Base-by-base conservation (phyloP, 2,888 invertebrate species). In the Phyto melanocephala region DNA sequence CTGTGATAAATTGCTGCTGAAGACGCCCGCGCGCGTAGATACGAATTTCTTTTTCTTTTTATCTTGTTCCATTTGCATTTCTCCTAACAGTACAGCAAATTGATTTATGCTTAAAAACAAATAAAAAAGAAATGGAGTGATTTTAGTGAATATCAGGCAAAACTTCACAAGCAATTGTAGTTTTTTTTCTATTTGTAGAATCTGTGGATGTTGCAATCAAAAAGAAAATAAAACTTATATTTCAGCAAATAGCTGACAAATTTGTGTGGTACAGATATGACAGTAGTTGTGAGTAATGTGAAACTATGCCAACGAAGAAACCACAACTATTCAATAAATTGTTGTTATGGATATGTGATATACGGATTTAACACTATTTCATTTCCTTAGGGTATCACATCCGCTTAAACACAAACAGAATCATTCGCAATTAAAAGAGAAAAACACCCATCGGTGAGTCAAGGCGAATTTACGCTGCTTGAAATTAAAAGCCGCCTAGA, bases 1-100 rank as follows among this genome's bases (percentile, higher is more conserved):
- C 42, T 60, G 63, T 60, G 71, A 76, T 65, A 76, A 76, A 81
- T 81, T 65, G 56, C 47, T 71, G 24, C 33, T 47, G 63, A 52
- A 58, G 52, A 17, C 74, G 20, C 28, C 70, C 70, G 47, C 56
- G 40, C 47, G 15, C 50, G 1, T 20, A 17, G 24, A 33, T 17
- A 17, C 28, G 13, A 17, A 33, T 56, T 63, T 65, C 28, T 60
- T 68, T 68, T 45, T 10, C 1, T 17, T 50, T 50, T 5, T 74
- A 35, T 11, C 28, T 10, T 13, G 52, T 68, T 68, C 24, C 3
- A 1, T 40, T 15, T 67, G 20, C n/a, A n/a, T 10, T 24, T 56
- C 22, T 11, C 13, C 22, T 11, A 56, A 15, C n/a, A 10, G 17
- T 13, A 24, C 56, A 47, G 33, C 17, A 70, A 70, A 65, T 54